Base-by-base conservation (phyloP, 1,140 invertebrate species). In the Dysdera silvatica region DNA sequence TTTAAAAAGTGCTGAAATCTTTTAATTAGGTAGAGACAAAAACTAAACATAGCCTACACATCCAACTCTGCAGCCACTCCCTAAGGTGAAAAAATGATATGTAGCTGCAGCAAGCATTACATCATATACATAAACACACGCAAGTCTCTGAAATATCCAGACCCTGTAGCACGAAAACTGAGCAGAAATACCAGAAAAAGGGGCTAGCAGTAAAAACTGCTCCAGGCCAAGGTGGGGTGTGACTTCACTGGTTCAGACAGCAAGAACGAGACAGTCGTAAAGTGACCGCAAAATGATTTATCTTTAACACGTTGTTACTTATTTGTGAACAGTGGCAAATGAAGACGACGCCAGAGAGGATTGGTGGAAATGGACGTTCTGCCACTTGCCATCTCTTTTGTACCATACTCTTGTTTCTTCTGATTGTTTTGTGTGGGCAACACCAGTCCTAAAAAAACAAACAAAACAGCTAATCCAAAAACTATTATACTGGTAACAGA, bases 371-470 rank as follows among this genome's bases (percentile, higher is more conserved):
- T 97, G 94, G 67, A 96, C 90, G 78, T 92, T 92, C 74, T 91
- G 91, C 95, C 95, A 98, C 80, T 95, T 96, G 80, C 86, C 89
- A 76, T 96, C 93, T 74, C 88, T 87, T 77, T 92, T 91, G 76
- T 95, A 91, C 94, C 94, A 98, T 48, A 98, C 89, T 59, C 95
- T 84, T 59, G 91, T 96, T 77, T 98, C 94, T 79, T 97, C 93
- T 61, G 88, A 87, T 73, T 96, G 92, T 71, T 88, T 85, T 40
- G 91, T 95, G 72, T 90, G 86, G 65, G 92, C 88, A 69, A 89
- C 84, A 31, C 91, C 92, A 80, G 71, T 74, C 57, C 79, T 79
- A 66, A 33, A 37, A 51, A 14, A 2, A 16, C 6, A 43, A 48
- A 23, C 24, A 48, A 37, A 10, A 10, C 35, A 37, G n/a, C 8